These are phyloP conservation scores for Sphaeridia pumilis DNA, from an alignment of 2,888 invertebrate genomes.

Conservation along the genomic window DNA sequence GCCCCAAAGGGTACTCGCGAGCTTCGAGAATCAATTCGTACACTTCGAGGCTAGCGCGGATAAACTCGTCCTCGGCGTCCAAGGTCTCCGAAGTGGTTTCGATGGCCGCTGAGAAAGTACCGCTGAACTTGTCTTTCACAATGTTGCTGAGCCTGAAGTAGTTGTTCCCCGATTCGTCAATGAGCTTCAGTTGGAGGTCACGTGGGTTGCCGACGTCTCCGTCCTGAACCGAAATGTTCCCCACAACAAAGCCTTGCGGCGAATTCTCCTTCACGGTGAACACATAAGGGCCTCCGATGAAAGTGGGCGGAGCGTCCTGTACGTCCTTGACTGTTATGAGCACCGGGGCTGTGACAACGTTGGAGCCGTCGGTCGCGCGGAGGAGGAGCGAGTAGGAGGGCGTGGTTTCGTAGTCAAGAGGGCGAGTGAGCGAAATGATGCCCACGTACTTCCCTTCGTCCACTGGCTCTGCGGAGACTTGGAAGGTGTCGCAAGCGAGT, in stretches of 20 bases:
- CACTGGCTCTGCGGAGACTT: constrained; percentile 53
- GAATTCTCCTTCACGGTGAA: constrained; percentile 61
- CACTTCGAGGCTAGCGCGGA: constrained; percentile 54
- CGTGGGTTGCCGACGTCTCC: constrained; percentile 67
- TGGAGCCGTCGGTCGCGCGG: constrained; percentile 53
- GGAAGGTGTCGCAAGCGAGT: constrained; percentile 56
- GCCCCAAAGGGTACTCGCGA: constrained; percentile 29
- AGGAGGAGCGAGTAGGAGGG: constrained; percentile 59
- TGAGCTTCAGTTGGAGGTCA: constrained; percentile 51
- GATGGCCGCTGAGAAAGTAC: constrained; percentile 41
- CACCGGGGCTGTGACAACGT: constrained; percentile 57
- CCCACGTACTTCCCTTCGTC: constrained; percentile 57
- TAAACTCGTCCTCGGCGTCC: constrained; percentile 61
- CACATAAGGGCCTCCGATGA: constrained; percentile 52
- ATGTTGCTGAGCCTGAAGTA: constrained; percentile 50
- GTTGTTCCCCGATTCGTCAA: constrained; percentile 54
- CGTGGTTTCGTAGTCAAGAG: constrained; percentile 64
- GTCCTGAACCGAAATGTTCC: constrained; percentile 50
- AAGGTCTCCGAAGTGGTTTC: constrained; percentile 54
- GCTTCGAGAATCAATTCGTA: constrained; percentile 34
- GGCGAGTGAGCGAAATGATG: constrained; percentile 51
- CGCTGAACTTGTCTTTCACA: constrained; percentile 43
- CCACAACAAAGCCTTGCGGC: constrained; percentile 53
- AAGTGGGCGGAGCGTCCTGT: constrained; percentile 47
- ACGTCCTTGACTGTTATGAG: constrained; percentile 64